phyloP scores from a whole-genome alignment of 2,888 invertebrate species.

The Colostygia pectinataria region DNA sequence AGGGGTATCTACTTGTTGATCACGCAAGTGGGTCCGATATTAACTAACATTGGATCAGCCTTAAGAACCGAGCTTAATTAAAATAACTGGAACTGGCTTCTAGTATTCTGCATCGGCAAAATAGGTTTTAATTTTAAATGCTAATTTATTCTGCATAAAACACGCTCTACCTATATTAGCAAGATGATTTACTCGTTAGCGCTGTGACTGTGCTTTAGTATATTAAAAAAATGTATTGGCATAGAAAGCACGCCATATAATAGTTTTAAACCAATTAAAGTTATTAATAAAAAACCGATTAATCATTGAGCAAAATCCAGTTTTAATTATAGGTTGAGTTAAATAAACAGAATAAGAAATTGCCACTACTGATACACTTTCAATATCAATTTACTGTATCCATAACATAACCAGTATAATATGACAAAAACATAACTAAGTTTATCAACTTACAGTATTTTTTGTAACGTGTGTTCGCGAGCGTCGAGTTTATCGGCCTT shows the following conservation, averaged over 20 bases:
- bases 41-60: conserved; percentile 45
- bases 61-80: conserved; percentile 49
- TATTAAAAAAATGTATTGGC: conserved; percentile 1
- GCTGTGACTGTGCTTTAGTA: not conserved
- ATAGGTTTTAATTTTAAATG: conserved; percentile 49
- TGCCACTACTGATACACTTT: conserved; percentile 1
- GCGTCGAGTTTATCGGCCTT: conserved; percentile 3
- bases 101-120: conserved; percentile 49
- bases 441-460: not conserved
- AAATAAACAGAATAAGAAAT: not conserved
- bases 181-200: conserved; percentile 26
- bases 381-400: not conserved
- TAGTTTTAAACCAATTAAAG: not conserved
- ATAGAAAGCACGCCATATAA: not conserved
- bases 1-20: conserved; percentile 40
- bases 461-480: not conserved
- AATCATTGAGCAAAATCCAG: conserved; percentile 4
- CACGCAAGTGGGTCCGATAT: conserved; percentile 49
- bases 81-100: conserved; percentile 55
- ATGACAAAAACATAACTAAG: not conserved
- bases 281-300: not conserved
- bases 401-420: no score
- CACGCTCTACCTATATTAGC: conserved; percentile 28
- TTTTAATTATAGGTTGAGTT: conserved; percentile 1
- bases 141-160: conserved; percentile 51